Evolutionary conservation across 2,113 vertebrate genomes (phyloP), one percentile per base, ranked within the genome.

Genomic region (Cyprinodon tularosa): DNA sequence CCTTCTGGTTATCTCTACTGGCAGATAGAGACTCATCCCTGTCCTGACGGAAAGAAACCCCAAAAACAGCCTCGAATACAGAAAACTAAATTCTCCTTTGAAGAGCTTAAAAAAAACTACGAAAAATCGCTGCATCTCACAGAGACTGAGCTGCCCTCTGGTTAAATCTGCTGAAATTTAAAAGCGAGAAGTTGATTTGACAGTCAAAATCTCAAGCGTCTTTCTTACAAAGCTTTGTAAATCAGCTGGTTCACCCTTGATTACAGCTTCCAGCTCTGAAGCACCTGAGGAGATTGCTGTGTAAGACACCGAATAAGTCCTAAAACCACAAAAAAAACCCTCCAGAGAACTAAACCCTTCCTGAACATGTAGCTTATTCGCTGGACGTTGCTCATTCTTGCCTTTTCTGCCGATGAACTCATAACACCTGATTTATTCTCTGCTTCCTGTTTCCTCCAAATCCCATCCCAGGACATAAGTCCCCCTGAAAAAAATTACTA

Each of bases 11-110:
- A 60, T 88, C 91, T 91, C 91, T 90, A 89, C 84, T 91, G 90
- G 87, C 89, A 81, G 91, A 86, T 88, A 89, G 87, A 92, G 87
- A 91, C 64, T 86, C 50, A 10, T 82, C 68, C 10, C 75, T 42
- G 79, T 66, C 81, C 71, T 71, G 74, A 70, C 45, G 45, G 29
- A 73, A 45, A 36, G 13, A 36, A 10, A 29, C 22, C n/a, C 22
- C n/a, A 45, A 15, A 47, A 14, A n/a, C 50, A 53, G 50, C 62
- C 39, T 14, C 57, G 5, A 29, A 81, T 22, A 65, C 45, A 76
- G 42, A 9, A 53, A 53, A n/a, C 17, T 0, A 53, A 53, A 53
- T 53, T 53, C 50, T 38, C 10, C 62, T 39, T 12, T 40, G 62
- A 40, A 38, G 38, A 63, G 62, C 62, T 63, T 37, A 36, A 63